Evolutionary conservation across 2,797 vertebrate genomes (phyloP), one percentile per base, ranked within the genome.

Genomic region (Dermochelys coriacea): DNA sequence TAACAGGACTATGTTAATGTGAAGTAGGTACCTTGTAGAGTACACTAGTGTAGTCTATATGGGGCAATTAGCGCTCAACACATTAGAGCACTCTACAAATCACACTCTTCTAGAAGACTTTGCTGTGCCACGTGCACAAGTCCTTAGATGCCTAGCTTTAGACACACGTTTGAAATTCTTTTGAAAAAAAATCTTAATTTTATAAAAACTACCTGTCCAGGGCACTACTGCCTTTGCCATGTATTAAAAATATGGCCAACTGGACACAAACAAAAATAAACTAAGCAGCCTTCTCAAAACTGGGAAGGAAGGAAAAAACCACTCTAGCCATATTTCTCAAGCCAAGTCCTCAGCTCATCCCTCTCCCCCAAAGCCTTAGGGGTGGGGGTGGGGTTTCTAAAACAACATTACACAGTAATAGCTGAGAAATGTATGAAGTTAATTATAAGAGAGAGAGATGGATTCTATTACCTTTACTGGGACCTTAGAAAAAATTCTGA

Each of bases 391-490:
- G 27, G 45, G 75, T 96, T 89, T 41, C 80, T 91, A 11, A 93
- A 94, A 83, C 29, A 49, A 49, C n/a, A 79, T 25, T 79, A 55
- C 49, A 49, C 55, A 82, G 78, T 57, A 96, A 77, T 81, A 93
- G 85, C 80, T 89, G 23, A 87, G 86, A 86, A 86, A 82, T 82
- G 94, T 78, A 86, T 80, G 50, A 81, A 93, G 54, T 90, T 95
- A 91, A 90, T 82, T 92, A 84, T 64, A 89, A 92, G 91, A 97
- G 85, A 86, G 92, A 85, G 80, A 59, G 29, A 93, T 87, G 51
- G 82, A 54, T 50, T 97, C 57, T 93, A 8, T 75, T 95, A 57
- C 51, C 87, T 93, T 92, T 92, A 94, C 89, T 89, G 84, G 89
- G 94, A 94, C 51, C 77, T 93, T 77, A 84, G n/a, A 54, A 93